Evolutionary conservation across 2,113 vertebrate genomes (phyloP), one percentile per base, ranked within the genome.

Genomic region (Rissa tridactyla): DNA sequence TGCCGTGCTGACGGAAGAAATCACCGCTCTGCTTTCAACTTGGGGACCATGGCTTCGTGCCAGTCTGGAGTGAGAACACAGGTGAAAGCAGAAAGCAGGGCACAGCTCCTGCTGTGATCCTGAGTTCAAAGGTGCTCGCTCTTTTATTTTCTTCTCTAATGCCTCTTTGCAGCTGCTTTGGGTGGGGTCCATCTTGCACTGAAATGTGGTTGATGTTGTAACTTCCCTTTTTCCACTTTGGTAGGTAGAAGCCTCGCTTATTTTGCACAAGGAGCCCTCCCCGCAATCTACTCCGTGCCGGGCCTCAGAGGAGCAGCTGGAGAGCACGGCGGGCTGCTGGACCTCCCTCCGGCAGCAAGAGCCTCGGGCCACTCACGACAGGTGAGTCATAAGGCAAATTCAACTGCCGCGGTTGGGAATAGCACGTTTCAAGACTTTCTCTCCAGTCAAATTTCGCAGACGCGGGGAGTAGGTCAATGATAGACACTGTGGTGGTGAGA

Each of bases 171-270:
- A 83, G 76, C 68, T 79, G 73, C 26, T 71, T 82, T 94, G 96
- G 97, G 97, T 96, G 97, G 94, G 92, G 97, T 95, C 82, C 95
- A 79, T 66, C 42, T 81, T 21, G 81, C 57, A 17, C 2, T 68
- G 54, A 79, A 44, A 36, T 97, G 97, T 51, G 92, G 95, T 97
- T 94, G 77, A 52, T 97, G 94, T 88, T 88, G 96, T 46, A 97
- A 97, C 95, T 97, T 97, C 97, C 86, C 62, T 60, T 95, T 95
- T 82, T n/a, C 14, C 29, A 14, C 32, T 90, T 76, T 62, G n/a
- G 32, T 97, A 94, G 96, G 96, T 97, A 91, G 15, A 38, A 87
- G 30, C 16, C 51, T 77, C 79, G 21, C 32, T 94, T 64, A 15
- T 57, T 88, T 82, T 42, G 34, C 55, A 47, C 60, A 1, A 66